Base-by-base conservation (phyloP, 1,140 invertebrate genomes). In the Anagrus nilaparvatae region DNA sequence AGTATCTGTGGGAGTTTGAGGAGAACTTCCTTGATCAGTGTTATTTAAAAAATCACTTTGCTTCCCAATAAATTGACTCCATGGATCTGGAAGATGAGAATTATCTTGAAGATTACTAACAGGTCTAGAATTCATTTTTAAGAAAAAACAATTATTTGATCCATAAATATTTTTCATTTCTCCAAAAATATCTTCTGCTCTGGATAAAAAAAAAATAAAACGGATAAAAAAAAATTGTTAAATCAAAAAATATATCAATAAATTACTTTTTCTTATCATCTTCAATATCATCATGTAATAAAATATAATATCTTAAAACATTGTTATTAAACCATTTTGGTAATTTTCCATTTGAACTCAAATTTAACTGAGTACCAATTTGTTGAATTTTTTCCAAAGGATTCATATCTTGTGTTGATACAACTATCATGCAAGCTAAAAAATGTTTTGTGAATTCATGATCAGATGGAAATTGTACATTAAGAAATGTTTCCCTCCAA, bases 401-500 rank as follows among this genome's bases (percentile, higher is more conserved):
- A 69, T 86, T 82, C 1, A 80, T 72, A 64, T 94, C 86, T 12
- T 72, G 67, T 8, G 88, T 86, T 9, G 87, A 86, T 13, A 89
- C 79, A 6, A 94, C 85, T 49, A 93, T 79, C 50, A 87, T 74
- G 70, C 92, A 96, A 14, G 83, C 87, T n/a, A 96, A 56, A 66
- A 87, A 88, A 68, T 96, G 90, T 56, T 88, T 87, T 0, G 88
- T 86, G 59, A 92, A 97, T 69, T 97, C 93, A 73, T 97, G 91
- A 57, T 97, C 91, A 12, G 87, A 88, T 27, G 87, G 84, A 58
- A 84, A 89, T 59, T 91, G 81, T 3, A 92, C 82, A 56, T 82
- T 82, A 14, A 95, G 72, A 66, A 95, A 96, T 19, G 80, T 84
- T 55, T 94, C 87, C 56, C 91, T 75, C 87, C 91, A 97, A n/a